These are phyloP conservation scores for Iselma pallidipennis DNA, from an alignment of 2,888 invertebrate species.

Conservation along the genomic window DNA sequence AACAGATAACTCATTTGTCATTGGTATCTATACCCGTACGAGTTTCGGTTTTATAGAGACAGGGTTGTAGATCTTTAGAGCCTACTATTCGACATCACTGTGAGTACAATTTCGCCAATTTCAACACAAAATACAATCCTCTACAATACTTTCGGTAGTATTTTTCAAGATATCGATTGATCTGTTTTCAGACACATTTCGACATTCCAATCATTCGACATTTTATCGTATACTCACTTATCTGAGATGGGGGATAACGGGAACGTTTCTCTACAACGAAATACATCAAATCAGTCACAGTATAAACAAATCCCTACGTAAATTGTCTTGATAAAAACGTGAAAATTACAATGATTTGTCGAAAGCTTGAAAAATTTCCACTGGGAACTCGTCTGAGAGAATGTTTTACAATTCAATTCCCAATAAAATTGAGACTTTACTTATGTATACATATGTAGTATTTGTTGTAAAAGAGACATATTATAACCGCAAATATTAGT, in stretches of 20 bases:
- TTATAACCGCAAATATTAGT: neutral
- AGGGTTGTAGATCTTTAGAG: too few relatives aligned
- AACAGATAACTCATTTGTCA: constrained; percentile 53
- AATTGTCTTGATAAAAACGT: neutral
- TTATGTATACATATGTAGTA: neutral
- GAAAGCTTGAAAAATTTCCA: neutral
- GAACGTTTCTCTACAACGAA: too few relatives aligned
- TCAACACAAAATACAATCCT: constrained; percentile 30
- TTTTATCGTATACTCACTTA: neutral
- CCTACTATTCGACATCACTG: too few relatives aligned
- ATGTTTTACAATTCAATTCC: neutral
- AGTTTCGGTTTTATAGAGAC: constrained; percentile 44
- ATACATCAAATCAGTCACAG: neutral
- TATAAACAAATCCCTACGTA: neutral
- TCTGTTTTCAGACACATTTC: too few relatives aligned
- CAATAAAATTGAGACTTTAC: neutral
- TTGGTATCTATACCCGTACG: constrained; percentile 47
- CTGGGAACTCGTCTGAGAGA: neutral
- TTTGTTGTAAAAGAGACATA: neutral
- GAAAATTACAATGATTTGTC: neutral
- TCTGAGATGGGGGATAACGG: too few relatives aligned
- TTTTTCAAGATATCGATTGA: too few relatives aligned
- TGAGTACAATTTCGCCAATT: constrained; percentile 39
- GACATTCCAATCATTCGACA: neutral
- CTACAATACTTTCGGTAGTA: too few relatives aligned